These are phyloP conservation scores for Elephas maximus DNA, from an alignment of 2,113 vertebrate species.

Conservation along the genomic window DNA sequence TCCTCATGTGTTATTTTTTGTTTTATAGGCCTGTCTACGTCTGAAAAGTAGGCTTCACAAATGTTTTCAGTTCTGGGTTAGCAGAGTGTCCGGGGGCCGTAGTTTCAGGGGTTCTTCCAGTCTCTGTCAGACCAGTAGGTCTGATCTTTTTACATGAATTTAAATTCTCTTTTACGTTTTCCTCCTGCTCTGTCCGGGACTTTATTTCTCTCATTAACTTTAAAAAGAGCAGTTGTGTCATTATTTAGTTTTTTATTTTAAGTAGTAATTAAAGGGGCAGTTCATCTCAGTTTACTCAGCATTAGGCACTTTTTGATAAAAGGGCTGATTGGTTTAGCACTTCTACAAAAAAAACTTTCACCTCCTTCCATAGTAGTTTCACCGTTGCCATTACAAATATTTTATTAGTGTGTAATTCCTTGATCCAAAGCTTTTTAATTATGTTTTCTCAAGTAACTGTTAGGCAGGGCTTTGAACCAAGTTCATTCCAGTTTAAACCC, in stretches of 20 bases:
- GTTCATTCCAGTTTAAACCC: too few relatives aligned
- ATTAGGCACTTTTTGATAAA: background rate
- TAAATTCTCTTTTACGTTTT: too few relatives aligned
- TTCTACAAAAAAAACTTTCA: background rate
- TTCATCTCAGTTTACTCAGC: background rate
- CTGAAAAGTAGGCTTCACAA: too few relatives aligned
- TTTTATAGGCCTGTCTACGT: too few relatives aligned
- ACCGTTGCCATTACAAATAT: background rate
- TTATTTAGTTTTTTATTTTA: background rate
- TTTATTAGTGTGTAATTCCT: slow-evolving; percentile 5
- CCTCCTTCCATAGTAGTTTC: background rate
- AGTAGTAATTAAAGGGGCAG: background rate
- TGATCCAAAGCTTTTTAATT: slow-evolving; percentile 27
- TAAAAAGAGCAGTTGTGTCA: background rate
- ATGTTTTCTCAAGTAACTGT: background rate
- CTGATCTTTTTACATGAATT: too few relatives aligned
- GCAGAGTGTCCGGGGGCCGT: too few relatives aligned
- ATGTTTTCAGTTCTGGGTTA: too few relatives aligned
- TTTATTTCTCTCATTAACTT: background rate
- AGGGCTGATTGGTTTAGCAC: background rate
- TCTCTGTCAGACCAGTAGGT: too few relatives aligned
- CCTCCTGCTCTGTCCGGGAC: too few relatives aligned
- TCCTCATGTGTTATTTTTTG: too few relatives aligned
- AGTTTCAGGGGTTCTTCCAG: too few relatives aligned
- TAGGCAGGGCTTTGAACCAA: background rate